phyloP scores from a whole-genome alignment of 2,797 vertebrate genomes.

The Urocyon cinereoargenteus region DNA sequence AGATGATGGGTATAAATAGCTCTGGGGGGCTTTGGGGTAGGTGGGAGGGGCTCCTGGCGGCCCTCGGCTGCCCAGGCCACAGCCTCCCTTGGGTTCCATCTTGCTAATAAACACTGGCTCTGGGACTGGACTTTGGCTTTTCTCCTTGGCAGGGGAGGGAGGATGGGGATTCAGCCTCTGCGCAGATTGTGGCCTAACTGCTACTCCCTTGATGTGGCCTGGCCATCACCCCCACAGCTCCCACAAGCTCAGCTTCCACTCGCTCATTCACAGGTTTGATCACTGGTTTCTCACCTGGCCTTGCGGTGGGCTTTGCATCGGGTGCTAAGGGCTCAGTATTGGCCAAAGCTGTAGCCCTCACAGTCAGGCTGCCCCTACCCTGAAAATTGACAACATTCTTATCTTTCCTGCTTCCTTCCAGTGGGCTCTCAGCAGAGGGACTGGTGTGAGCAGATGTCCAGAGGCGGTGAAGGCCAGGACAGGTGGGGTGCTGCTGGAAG shows the following conservation, averaged over 20 bases:
- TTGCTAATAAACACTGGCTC: constrained; percentile 87
- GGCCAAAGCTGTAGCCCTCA: not conserved
- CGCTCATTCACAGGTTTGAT: not conserved
- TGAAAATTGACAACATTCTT: not conserved
- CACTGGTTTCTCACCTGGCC: not conserved
- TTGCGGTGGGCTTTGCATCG: not conserved
- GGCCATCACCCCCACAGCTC: not conserved
- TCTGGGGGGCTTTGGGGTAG: constrained; percentile 66
- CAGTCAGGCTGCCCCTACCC: not conserved
- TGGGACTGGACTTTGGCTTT: constrained; percentile 81
- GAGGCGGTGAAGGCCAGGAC: not conserved
- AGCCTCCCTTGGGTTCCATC: constrained; percentile 77
- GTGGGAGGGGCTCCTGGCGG: constrained; percentile 39
- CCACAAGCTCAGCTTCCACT: not conserved
- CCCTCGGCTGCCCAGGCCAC: constrained; percentile 60
- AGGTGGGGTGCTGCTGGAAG: not conserved
- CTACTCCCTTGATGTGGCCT: too few relatives aligned
- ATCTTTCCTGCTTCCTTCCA: not conserved
- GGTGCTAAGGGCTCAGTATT: not conserved
- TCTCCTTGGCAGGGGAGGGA: constrained; percentile 68
- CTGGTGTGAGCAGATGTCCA: not conserved
- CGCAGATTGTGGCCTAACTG: not conserved
- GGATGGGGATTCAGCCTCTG: not conserved
- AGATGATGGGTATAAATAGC: constrained; percentile 79
- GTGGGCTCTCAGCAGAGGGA: not conserved